A percentile compares a stretch with the other conserved stretches of the same genome.
Conservation (phyloP, 2,797 vertebrate species). For the Pteropus rufus region DNA sequence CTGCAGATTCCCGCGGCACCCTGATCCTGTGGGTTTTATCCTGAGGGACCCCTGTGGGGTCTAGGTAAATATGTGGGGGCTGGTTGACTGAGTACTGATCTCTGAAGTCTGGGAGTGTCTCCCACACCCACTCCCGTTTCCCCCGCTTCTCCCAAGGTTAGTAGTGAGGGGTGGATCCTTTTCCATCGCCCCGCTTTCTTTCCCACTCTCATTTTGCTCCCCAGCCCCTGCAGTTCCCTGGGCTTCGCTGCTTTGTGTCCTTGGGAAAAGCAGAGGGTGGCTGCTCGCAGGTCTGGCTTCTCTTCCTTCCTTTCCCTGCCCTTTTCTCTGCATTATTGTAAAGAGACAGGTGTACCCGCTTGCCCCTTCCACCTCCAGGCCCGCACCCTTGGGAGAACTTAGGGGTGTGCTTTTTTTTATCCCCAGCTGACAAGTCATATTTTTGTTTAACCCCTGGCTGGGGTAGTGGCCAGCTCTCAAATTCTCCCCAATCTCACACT, state of each 20-base stretch:
- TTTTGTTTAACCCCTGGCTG: neutral
- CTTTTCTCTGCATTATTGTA: neutral
- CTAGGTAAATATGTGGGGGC: neutral
- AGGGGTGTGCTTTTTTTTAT: neutral
- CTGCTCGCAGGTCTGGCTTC: constrained; percentile 18
- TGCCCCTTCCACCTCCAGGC: neutral
- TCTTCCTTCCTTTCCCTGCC: neutral
- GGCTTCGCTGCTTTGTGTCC: constrained; percentile 47
- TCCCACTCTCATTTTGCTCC: neutral
- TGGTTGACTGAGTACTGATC: neutral
- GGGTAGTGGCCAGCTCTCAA: constrained; percentile 42
- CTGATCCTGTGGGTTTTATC: neutral
- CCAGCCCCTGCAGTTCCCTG: neutral
- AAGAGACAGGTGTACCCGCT: neutral
- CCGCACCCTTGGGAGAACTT: neutral
- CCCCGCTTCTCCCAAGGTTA: neutral
- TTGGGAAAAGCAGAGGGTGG: constrained; percentile 18
- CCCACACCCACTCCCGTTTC: neutral
- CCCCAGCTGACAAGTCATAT: neutral
- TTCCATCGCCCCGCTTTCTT: neutral
- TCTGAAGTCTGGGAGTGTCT: neutral
- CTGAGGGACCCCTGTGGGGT: neutral
- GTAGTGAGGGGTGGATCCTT: neutral
- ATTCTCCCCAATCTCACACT: neutral
- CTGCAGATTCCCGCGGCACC: neutral